Conservation (phyloP, 2,888 invertebrate genomes). For the Timema podura region DNA sequence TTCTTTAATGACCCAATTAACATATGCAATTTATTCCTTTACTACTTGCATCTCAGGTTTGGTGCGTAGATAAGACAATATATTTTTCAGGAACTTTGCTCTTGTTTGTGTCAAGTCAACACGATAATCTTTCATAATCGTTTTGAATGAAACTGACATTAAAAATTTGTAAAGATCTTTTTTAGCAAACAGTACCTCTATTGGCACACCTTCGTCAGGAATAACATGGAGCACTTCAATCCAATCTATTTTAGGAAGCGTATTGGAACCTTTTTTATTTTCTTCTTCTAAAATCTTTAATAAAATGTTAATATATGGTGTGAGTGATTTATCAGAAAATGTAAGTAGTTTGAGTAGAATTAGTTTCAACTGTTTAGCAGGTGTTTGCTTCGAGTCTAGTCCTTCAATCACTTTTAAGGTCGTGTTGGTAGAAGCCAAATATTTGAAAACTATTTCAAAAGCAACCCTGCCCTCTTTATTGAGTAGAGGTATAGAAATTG, state of each 20-base stretch:
- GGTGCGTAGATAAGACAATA: constrained; percentile 14
- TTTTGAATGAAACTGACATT: constrained; percentile 19
- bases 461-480: constrained; percentile 15
- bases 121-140: constrained; percentile 5
- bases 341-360: constrained; percentile 17
- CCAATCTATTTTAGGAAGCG: constrained; percentile 24
- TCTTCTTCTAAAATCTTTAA: constrained; percentile 11
- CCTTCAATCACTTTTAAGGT: constrained; percentile 20
- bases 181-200: constrained; percentile 19
- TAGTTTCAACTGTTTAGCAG: constrained; percentile 17
- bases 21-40: constrained; percentile 18
- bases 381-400: constrained; percentile 11
- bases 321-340: background rate
- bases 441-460: constrained; percentile 21
- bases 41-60: constrained; percentile 17
- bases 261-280: background rate
- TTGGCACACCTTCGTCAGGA: constrained; percentile 17
- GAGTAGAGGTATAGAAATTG: constrained; percentile 17
- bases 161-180: constrained; percentile 22
- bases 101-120: constrained; percentile 5
- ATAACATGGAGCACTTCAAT: constrained; percentile 22
- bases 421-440: constrained; percentile 14
- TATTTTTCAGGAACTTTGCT: constrained; percentile 19
- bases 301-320: background rate
- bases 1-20: constrained; percentile 18